Base-by-base conservation (phyloP, 2,888 invertebrate genomes). In the Diaprepes abbreviatus region DNA sequence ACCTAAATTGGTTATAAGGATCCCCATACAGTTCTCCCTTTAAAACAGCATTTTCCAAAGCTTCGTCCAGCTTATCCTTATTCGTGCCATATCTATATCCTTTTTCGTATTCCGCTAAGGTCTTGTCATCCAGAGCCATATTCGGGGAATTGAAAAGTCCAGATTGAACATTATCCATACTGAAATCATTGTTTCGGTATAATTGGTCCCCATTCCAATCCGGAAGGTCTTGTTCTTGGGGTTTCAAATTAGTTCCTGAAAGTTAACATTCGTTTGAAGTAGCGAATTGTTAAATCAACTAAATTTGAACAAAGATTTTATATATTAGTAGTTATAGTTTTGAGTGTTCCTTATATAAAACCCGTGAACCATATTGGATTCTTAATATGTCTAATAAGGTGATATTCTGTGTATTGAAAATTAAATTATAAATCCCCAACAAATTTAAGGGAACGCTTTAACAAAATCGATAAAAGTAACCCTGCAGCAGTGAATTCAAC, bases 1-100 rank as follows among this genome's bases (percentile, higher is more conserved):
- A 84, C 73, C 83, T 77, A 70, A 84, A 84, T 70, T 83, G 83
- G 5, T 87, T 85, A 19, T 87, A 87, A 7, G 89, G 88, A 76
- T 89, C 88, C 1, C 88, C 89, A 72, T 89, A 89, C 70, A 89
- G 75, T 77, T 89, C 89, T 7, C 89, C 87, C 75, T 89, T 87
- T 85, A 89, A 85, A 66, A 90, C 87, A 45, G 89, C 87, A 77
- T 89, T 89, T 78, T 89, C 88, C 33, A 89, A 67, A 17, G 82
- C 83, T 68, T 84, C 83, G 72, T 84, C 83, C 68, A 84, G 71
- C 66, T 82, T 81, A 28, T 83, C 83, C 64, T 82, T 81, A 65
- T 81, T 82, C 14, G 80, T 79, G 5, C 81, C 83, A 63, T 84
- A 84, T 43, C 81, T 80, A 69, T 80, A 83, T 16, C 81, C 83